Evolutionary conservation across 2,888 invertebrate species (phyloP), one percentile per base, ranked within the genome.

Genomic region (Lepidocyrtoides sp.): DNA sequence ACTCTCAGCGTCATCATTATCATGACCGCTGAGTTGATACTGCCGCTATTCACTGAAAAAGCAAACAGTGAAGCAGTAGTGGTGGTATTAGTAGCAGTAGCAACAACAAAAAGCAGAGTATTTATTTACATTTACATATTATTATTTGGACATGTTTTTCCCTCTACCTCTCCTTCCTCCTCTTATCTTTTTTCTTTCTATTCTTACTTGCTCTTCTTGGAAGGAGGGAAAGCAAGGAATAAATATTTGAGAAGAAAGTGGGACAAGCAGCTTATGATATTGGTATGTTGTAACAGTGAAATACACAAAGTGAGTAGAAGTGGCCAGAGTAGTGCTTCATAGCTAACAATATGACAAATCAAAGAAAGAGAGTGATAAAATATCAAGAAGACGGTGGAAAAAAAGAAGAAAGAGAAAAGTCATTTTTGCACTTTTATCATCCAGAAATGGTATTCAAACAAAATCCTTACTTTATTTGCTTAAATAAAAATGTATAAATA

Each of bases 81-180:
- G 41, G 4, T 41, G 5, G 41, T 41, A 7, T 4, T 41, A 41
- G 4, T 41, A 48, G 48, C 48, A 36, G 36, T 36, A 36, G 7
- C 36, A 36, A 36, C 36, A 29, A 63, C 63, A 63, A 29, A 36
- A 69, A 12, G 63, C 14, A 32, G 17, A 69, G 36, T 17, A 69
- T 36, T 36, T 69, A 69, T 69, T 69, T 69, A 69, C 36, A 69
- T 69, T 69, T 69, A 69, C 66, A 69, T 69, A 69, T 36, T 69
- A 32, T 69, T 69, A 32, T 69, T 69, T 69, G 66, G 36, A 36
- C 36, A 69, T 32, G 36, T 5, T 29, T 60, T 26, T n/a, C 66
- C 36, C 17, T 69, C 36, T 17, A 69, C 36, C 36, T 14, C 14
- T 14, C 17, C 20, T n/a, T 26, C 14, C 29, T 69, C n/a, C 26